Conservation (phyloP, 2,113 vertebrate genomes). For the Cavia porcellus region DNA sequence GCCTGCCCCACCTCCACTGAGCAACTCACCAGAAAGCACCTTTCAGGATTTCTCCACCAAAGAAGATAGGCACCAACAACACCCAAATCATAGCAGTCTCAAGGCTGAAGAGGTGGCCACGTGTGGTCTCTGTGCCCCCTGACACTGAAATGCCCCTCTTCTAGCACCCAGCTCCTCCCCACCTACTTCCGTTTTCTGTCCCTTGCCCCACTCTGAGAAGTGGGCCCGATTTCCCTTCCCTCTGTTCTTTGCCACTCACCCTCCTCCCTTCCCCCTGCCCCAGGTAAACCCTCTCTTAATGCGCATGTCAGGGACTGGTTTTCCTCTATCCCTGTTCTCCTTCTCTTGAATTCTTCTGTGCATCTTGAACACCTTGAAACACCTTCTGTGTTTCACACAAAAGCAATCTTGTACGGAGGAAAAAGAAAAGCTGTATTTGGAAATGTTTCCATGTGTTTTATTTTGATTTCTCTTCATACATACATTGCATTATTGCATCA, state of each 20-base stretch:
- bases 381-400: not conserved
- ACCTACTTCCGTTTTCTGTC: too few relatives aligned
- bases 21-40: not conserved
- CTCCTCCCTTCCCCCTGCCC: not conserved
- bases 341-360: not conserved
- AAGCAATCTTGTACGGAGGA: not conserved
- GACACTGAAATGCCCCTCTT: not conserved
- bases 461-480: not conserved
- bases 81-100: not conserved
- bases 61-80: not conserved
- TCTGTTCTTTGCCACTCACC: not conserved
- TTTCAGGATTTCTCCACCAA: not conserved
- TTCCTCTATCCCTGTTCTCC: not conserved
- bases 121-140: too few relatives aligned
- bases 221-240: not conserved
- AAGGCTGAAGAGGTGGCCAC: not conserved
- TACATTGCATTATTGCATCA: not conserved
- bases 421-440: slow-evolving; percentile 1
- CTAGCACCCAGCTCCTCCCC: not conserved
- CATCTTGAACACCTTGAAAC: not conserved
- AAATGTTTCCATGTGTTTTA: not conserved
- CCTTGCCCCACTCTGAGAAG: not conserved
- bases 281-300: not conserved
- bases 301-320: not conserved
- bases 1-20: not conserved